A percentile compares a stretch with the other conserved stretches of the same genome.
phyloP scores from a whole-genome alignment of 2,797 vertebrate genomes.

The Chiroxiphia lanceolata region DNA sequence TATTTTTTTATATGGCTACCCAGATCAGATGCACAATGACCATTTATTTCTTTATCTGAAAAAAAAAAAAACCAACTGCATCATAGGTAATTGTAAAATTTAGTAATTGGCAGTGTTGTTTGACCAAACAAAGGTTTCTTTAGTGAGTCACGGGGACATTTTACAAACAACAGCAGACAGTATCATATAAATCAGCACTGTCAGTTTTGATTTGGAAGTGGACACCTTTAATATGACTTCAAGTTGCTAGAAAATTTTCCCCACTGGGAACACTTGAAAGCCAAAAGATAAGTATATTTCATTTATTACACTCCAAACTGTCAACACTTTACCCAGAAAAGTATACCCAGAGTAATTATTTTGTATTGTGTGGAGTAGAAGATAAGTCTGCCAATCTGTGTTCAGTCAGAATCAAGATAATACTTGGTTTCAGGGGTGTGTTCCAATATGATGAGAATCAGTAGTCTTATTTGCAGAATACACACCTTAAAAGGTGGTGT shows the following conservation, averaged over 20 bases:
- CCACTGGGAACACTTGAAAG: not conserved
- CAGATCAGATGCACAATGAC: not conserved
- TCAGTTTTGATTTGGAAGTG: conserved; percentile 32
- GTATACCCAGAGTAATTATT: conserved; percentile 21
- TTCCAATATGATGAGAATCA: not conserved
- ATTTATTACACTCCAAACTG: conserved; percentile 23
- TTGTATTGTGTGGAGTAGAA: not conserved
- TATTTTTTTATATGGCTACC: not conserved
- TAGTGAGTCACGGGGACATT: not conserved
- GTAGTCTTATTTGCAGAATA: not conserved
- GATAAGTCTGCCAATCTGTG: not conserved
- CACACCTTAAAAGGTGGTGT: not conserved
- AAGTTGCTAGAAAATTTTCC: conserved; percentile 14
- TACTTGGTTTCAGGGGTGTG: not conserved
- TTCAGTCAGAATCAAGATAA: not conserved
- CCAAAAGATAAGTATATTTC: conserved; percentile 23
- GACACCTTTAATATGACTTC: not conserved
- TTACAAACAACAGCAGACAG: not conserved
- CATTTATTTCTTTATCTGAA: not conserved
- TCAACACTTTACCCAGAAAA: not conserved
- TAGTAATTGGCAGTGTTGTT: not conserved
- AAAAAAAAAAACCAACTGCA: not conserved
- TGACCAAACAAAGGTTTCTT: not conserved
- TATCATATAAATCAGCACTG: not conserved
- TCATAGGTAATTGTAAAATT: not conserved